Evolutionary conservation across 1,140 invertebrate genomes (phyloP), one percentile per base, ranked within the genome.

Genomic region (Calliphora vicina): DNA sequence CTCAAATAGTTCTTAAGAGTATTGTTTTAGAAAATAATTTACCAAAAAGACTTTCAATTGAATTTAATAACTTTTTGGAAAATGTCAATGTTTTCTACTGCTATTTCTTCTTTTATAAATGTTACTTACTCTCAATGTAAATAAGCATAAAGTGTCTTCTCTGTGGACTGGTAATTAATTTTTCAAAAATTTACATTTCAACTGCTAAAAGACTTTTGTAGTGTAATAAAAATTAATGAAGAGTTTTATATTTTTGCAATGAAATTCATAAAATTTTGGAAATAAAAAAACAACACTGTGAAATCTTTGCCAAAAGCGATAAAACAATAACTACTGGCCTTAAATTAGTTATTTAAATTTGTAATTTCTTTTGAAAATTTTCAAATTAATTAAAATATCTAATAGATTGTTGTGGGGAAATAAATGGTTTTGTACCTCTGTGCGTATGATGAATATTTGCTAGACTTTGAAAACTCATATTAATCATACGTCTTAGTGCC

Each of bases 21-120:
- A 67, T 43, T 78, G n/a, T 78, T 78, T 78, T 23, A 43, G 42
- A 20, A 43, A 78, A 78, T 35, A 78, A 45, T 45, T 78, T 78
- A 13, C 74, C 3, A 43, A 43, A 20, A 67, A 67, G 20, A 45
- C 20, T 45, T 78, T 78, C 35, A 78, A 78, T 78, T 78, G n/a
- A 78, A 78, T 45, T 45, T 43, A 23, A 10, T 12, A 67, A 67
- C 61, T 67, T 67, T 67, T 23, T n/a, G 5, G 5, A 67, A 67
- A 25, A 67, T 67, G 61, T 67, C 20, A 23, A 20, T 67, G n/a
- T 57, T n/a, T 67, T 67, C 9, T n/a, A n/a, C n/a, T n/a, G n/a
- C n/a, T n/a, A n/a, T n/a, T 67, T 67, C 25, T 67, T 25, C 20
- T 23, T 25, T 10, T 17, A 1, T 57, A 35, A 35, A 35, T 35